Base-by-base conservation (phyloP, 2,888 invertebrate genomes). In the Seira sanloemensis region DNA sequence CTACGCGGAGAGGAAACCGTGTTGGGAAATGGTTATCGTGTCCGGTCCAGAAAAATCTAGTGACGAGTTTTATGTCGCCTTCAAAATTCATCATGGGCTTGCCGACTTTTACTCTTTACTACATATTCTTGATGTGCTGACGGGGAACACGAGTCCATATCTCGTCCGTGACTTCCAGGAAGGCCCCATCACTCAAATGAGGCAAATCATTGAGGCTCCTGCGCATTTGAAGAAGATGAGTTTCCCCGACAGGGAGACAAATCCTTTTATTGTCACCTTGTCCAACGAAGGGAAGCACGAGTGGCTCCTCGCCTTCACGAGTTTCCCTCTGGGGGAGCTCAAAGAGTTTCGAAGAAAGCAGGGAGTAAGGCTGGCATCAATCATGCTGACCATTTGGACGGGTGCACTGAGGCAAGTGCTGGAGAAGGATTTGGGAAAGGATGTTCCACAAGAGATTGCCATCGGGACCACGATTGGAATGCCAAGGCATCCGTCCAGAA, bases 1-100 rank as follows among this genome's bases (percentile, higher is more conserved):
- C 2, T 74, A 67, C 19, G 50, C 18, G 46, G n/a, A 27, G 7
- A 18, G 26, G 4, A 23, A 24, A 16, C 80, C 80, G 2, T 74
- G 62, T 24, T 80, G 80, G 80, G 73, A 80, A 67, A 37, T 80
- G 27, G 50, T 67, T 16, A 1, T 80, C 0, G 26, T 80, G 18
- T 4, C 4, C 5, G 12, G 12, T 37, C 80, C 73, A 19, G 26
- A 62, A 2, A 65, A 26, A 7, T 54, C 23, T 4, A 50, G 0
- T 5, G 27, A 71, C 24, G 27, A 54, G 23, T 67, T 73, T 23
- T 67, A 58, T 23, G 9, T 84, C 12, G 79, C 79, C 0, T 78
- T 84, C 19, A 84, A 84, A 71, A 79, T 84, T 9, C 84, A 84
- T 69, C 84, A 84, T 46, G 78, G 71, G 1, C 21, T 84, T 71